Conservation (phyloP, 1,140 invertebrate species). For the Drosophila tristis region DNA sequence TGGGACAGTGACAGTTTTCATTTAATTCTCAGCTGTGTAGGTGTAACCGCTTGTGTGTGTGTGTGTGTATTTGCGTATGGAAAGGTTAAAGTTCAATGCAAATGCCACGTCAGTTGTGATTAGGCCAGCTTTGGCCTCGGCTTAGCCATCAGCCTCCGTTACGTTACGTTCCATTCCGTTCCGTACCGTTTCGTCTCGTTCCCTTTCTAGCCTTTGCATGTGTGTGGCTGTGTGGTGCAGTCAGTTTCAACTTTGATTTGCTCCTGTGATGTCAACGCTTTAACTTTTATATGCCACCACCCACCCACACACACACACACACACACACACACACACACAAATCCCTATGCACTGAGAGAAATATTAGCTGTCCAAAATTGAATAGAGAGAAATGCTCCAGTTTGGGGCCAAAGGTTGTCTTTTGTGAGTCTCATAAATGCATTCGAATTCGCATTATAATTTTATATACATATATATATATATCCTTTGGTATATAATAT, state of each 20-base stretch:
- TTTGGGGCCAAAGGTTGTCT: too few relatives aligned
- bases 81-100: constrained; percentile 58
- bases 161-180: too few relatives aligned
- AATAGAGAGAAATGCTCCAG: too few relatives aligned
- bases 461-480: background rate
- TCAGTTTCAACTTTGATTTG: constrained; percentile 54
- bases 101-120: constrained; percentile 28
- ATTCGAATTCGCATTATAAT: background rate
- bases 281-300: background rate
- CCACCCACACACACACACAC: too few relatives aligned
- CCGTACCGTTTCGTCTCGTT: too few relatives aligned
- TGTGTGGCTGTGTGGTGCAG: constrained; percentile 1
- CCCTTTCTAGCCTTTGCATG: background rate
- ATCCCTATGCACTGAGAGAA: too few relatives aligned
- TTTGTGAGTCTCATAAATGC: background rate
- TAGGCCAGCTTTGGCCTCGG: constrained; percentile 27
- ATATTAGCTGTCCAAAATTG: too few relatives aligned
- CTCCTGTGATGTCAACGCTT: constrained; percentile 52
- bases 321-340: too few relatives aligned
- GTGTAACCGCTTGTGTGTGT: background rate
- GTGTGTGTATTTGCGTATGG: constrained; percentile 8
- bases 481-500: too few relatives aligned
- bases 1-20: constrained; percentile 46
- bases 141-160: background rate
- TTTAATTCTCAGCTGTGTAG: constrained; percentile 19